Base-by-base conservation (phyloP, 2,113 vertebrate genomes). In the Podocnemis expansa region DNA sequence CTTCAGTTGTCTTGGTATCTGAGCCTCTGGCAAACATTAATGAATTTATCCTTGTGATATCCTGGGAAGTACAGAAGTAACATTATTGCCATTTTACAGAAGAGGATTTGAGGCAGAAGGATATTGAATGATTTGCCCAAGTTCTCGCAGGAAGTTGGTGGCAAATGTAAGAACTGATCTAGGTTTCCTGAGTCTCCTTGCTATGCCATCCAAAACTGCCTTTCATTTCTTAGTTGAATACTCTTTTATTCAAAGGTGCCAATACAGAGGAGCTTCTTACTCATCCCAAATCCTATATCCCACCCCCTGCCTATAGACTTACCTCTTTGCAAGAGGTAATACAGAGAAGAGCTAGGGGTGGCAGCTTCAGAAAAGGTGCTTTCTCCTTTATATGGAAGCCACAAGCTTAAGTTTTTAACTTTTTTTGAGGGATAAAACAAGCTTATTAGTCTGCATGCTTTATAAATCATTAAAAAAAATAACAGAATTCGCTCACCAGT, bases 221-320 rank as follows among this genome's bases (percentile, higher is more conserved):
- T 12, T 92, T 52, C 34, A 16, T n/a, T n/a, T 67, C 8, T n/a
- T n/a, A 67, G 34, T 85, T 52, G 13, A 78, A 45, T 38, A 11
- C 47, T 2, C 0, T 83, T 17, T 70, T 70, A 54, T 87, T 51
- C 31, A 13, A 13, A n/a, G 9, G 1, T 73, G 29, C 34, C 80
- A 34, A 29, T 90, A 80, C 82, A 90, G 84, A 14, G 29, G 24
- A 60, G 55, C 78, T 21, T 80, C 79, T 52, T 58, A 21, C 83
- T 27, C 78, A 54, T 11, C 60, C 41, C 60, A 78, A 92, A 55
- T 56, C 31, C 5, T 2, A 9, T 8, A 0, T 89, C 58, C 11
- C 12, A n/a, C n/a, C n/a, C n/a, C n/a, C n/a, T n/a, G n/a, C n/a
- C 45, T 63, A 89, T 6, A 10, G 80, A n/a, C 41, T 80, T 10